Percentiles rank a stretch among this genome's conserved stretches.
Conservation (phyloP, 2,113 vertebrate genomes). For the Caranx melampygus region DNA sequence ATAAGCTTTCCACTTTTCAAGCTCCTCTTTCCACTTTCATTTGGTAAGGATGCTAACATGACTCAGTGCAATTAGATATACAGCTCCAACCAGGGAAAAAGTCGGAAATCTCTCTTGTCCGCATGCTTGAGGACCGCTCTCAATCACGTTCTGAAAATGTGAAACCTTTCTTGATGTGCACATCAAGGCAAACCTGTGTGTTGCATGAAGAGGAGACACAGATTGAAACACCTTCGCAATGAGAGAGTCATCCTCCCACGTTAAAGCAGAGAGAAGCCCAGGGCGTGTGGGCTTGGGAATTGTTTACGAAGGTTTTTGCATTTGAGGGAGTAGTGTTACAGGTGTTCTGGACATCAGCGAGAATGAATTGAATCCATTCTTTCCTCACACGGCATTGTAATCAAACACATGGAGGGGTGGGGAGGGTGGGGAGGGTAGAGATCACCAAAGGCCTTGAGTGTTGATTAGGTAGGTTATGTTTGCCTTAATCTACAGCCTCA, state of each 20-base stretch:
- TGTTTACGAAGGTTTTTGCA: conserved; percentile 16
- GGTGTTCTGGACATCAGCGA: conserved; percentile 11
- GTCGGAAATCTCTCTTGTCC: conserved; percentile 19
- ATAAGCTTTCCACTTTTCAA: background rate
- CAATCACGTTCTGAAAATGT: conserved; percentile 14
- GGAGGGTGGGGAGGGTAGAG: background rate
- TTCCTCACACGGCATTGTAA: conserved; percentile 47
- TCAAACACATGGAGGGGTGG: conserved; percentile 54
- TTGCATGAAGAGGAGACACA: conserved; percentile 29
- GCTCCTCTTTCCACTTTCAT: conserved; percentile 16
- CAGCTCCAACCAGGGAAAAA: conserved; percentile 31
- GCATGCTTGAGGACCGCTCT: conserved; percentile 21
- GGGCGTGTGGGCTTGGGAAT: conserved; percentile 6
- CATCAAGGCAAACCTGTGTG: conserved; percentile 28
- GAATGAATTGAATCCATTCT: conserved; percentile 47
- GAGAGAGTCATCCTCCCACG: conserved; percentile 21
- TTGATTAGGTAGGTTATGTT: background rate
- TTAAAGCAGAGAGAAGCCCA: conserved; percentile 1
- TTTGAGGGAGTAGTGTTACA: conserved; percentile 1
- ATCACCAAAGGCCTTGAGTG: background rate
- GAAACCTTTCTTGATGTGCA: conserved; percentile 14
- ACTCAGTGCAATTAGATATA: conserved; percentile 34
- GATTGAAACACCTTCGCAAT: conserved; percentile 7
- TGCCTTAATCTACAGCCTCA: background rate
- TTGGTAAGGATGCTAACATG: conserved; percentile 28